Percentiles rank a stretch among this genome's conserved stretches.
Evolutionary conservation across 2,888 invertebrate species (phyloP).

Genomic region (Stenchaetothrips biformis): DNA sequence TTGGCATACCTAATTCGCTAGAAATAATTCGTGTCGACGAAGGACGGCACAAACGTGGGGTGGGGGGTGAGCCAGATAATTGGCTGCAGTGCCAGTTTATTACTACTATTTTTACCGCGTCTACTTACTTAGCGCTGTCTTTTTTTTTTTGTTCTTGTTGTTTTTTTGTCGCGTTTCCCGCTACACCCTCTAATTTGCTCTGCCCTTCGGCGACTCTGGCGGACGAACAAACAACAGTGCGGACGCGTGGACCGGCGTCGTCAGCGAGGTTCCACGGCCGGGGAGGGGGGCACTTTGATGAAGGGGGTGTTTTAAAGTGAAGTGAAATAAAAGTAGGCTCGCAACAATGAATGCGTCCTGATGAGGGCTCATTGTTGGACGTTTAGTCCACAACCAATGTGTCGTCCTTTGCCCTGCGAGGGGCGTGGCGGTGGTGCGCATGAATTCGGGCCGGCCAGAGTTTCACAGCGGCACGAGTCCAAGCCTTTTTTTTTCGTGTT

Average conservation of each 20-base stretch:
- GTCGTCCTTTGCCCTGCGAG: background rate
- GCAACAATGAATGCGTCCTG: background rate
- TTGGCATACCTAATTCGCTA: too few species aligned
- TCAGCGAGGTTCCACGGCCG: too few species aligned
- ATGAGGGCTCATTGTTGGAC: slow-evolving; percentile 19
- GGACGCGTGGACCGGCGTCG: too few species aligned
- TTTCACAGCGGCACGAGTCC: background rate
- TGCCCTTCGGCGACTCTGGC: background rate
- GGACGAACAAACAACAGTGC: too few species aligned
- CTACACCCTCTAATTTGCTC: background rate
- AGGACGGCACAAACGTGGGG: too few species aligned
- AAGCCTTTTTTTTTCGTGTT: background rate
- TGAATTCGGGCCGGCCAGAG: background rate
- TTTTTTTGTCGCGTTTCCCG: too few species aligned
- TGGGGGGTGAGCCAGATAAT: too few species aligned
- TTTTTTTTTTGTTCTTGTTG: background rate
- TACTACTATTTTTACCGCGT: too few species aligned
- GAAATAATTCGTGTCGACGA: too few species aligned
- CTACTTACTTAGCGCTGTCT: background rate
- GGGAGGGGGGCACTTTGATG: too few species aligned
- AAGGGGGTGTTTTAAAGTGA: slow-evolving; percentile 20
- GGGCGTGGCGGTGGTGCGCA: background rate
- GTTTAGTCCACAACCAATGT: background rate
- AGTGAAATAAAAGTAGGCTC: slow-evolving; percentile 13
- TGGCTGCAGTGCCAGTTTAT: too few species aligned